Evolutionary conservation across 2,113 vertebrate species (phyloP), one percentile per base, ranked within the genome.

Genomic region (Corythaixoides concolor): DNA sequence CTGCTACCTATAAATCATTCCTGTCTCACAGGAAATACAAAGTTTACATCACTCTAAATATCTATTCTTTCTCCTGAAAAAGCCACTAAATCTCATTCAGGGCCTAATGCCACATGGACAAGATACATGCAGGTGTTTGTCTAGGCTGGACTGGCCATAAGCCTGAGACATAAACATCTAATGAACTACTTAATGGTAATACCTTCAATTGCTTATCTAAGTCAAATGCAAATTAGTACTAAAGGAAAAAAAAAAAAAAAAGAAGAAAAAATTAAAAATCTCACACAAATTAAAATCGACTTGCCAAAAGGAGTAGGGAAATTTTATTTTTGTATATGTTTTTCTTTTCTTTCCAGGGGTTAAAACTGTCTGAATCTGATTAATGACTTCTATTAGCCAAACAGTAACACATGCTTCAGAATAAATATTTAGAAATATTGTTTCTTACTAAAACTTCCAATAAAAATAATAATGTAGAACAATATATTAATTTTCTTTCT

Each of bases 181-280:
- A 47, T 19, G 4, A 60, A 14, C 18, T 30, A 23, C 4, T 41
- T 78, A 43, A 49, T 15, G 12, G 1, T 7, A 39, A 60, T 58
- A 70, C 2, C 1, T 59, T 70, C 24, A 24, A 17, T 33, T 3
- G 2, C 6, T 58, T n/a, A 21, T 15, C 6, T 7, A 81, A 85
- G 6, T 24, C 24, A 78, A 89, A 63, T 30, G 5, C 1, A 66
- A 85, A 27, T 35, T 9, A 73, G 6, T 22, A 6, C 6, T 63
- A 37, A n/a, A 49, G 6, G 16, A 11, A 41, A 13, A 49, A 37
- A 55, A n/a, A n/a, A 19, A 21, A 15, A 47, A 23, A 7, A 12
- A 43, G 14, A 12, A 11, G 12, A 15, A 6, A 5, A 6, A 19
- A 30, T 6, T 1, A 27, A 37, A 49, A n/a, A 18, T 1, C 11